Conservation (phyloP, 1,140 invertebrate species). For the Onthophagus taurus region DNA sequence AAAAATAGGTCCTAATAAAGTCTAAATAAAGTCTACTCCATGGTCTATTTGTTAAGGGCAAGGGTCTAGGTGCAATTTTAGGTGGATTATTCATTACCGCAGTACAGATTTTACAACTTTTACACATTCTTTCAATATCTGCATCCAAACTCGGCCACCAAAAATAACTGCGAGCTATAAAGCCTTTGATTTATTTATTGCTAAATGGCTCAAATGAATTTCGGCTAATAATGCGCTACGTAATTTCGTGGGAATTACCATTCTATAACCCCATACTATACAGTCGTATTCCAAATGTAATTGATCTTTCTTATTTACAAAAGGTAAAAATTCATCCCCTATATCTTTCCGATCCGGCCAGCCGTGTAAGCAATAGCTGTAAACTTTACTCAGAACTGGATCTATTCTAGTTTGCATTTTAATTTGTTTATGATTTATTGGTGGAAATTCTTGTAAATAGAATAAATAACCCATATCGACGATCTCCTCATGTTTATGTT, state of each 20-base stretch:
- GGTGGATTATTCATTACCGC: neutral
- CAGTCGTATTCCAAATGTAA: slow-evolving; percentile 21
- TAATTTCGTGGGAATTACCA: slow-evolving; percentile 25
- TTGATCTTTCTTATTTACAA: slow-evolving; percentile 10
- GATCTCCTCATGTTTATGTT: too few species aligned
- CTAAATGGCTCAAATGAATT: slow-evolving; percentile 20
- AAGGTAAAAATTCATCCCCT: neutral
- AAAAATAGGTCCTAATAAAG: slow-evolving; percentile 3
- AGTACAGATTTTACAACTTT: slow-evolving; percentile 10
- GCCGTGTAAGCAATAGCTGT: slow-evolving; percentile 4
- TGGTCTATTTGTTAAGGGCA: neutral
- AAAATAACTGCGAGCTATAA: slow-evolving; percentile 10
- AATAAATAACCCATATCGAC: slow-evolving; percentile 2
- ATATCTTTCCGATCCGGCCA: neutral
- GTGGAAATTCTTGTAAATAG: slow-evolving; percentile 4
- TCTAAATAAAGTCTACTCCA: slow-evolving; percentile 4
- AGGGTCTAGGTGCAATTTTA: slow-evolving; percentile 1
- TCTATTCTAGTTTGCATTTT: neutral
- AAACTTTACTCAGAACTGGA: slow-evolving; percentile 7
- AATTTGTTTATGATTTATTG: slow-evolving; percentile 4
- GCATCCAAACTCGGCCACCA: slow-evolving; percentile 12
- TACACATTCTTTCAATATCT: slow-evolving; percentile 7
- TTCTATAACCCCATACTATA: slow-evolving; percentile 26
- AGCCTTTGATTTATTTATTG: slow-evolving; percentile 11
- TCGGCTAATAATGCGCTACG: slow-evolving; percentile 21